These are phyloP conservation scores for Mythimna impura DNA, from an alignment of 2,888 invertebrate species.

Conservation along the genomic window DNA sequence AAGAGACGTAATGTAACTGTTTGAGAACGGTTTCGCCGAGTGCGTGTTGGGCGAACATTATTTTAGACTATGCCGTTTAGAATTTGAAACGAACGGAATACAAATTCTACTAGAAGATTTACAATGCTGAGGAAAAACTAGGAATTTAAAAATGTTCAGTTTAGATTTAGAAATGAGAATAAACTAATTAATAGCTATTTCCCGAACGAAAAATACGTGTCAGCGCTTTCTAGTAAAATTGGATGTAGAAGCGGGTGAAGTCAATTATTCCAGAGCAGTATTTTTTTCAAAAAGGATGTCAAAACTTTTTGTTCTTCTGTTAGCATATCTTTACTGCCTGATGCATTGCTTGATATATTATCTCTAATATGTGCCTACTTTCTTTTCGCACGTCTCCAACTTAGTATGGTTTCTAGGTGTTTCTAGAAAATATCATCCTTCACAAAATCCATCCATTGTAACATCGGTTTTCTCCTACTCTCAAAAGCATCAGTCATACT, in stretches of 20 bases:
- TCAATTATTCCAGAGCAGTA: not conserved
- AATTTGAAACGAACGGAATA: not conserved
- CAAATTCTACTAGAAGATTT: not conserved
- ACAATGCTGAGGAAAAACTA: not conserved
- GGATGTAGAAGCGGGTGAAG: not conserved
- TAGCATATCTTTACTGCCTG: not conserved
- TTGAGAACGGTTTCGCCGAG: constrained; percentile 19
- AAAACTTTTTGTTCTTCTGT: not conserved
- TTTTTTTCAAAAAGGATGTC: not conserved
- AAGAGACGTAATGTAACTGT: constrained; percentile 25
- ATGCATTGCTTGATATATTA: not conserved
- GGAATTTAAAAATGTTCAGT: not conserved
- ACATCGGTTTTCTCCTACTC: no score
- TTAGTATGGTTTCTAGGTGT: no score
- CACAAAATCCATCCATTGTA: no score
- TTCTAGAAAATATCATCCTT: no score
- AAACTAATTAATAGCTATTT: not conserved
- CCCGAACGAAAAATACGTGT: no score
- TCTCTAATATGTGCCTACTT: no score
- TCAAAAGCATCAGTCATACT: no score
- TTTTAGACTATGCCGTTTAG: constrained; percentile 1
- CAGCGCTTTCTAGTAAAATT: not conserved
- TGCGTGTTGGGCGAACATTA: constrained; percentile 38
- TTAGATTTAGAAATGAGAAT: not conserved
- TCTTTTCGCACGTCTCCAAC: no score